Base-by-base conservation (phyloP, 1,140 invertebrate genomes). In the Orius laevigatus region DNA sequence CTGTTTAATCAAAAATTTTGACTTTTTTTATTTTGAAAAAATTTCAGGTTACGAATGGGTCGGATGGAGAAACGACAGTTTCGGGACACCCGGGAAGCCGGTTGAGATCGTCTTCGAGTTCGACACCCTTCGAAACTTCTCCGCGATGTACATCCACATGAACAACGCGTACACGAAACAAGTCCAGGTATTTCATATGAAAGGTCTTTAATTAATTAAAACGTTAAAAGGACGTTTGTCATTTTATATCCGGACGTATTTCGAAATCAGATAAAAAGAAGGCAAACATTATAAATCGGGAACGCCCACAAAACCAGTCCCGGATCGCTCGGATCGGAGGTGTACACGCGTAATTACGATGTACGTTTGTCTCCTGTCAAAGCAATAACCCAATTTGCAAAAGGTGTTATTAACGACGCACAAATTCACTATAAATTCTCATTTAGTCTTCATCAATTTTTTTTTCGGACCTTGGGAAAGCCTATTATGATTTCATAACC, bases 61-160 rank as follows among this genome's bases (percentile, higher is more conserved):
- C 8, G 84, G 84, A 10, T 88, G 84, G 84, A 70, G 73, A 51
- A 83, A 82, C 60, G 77, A 82, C 53, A 71, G 72, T 4, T 59
- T 66, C 2, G 69, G 64, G 11, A 66, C 66, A 54, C 56, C 64
- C 6, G 75, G 73, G 8, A 66, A 68, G 25, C 70, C 73, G 3
- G 66, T 76, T 6, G 78, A 81, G 58, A 73, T 82, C 35, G 66
- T 73, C 5, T 86, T 88, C 60, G 74, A 83, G 58, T 89, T 89
- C 64, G 78, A 84, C 55, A 65, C 63, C 53, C 66, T 76, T 4
- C 66, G 81, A 36, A 86, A 87, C 60, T 86, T 90, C 60, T 76
- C 75, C 9, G 70, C 74, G 1, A 72, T 82, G 57, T 72, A 75
- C 55, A 67, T 90, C 39, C 76, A 85, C 62, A 72, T 72, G 36